Evolutionary conservation across 2,113 vertebrate species (phyloP), one percentile per base, ranked within the genome.

Genomic region (Leiothrix lutea): DNA sequence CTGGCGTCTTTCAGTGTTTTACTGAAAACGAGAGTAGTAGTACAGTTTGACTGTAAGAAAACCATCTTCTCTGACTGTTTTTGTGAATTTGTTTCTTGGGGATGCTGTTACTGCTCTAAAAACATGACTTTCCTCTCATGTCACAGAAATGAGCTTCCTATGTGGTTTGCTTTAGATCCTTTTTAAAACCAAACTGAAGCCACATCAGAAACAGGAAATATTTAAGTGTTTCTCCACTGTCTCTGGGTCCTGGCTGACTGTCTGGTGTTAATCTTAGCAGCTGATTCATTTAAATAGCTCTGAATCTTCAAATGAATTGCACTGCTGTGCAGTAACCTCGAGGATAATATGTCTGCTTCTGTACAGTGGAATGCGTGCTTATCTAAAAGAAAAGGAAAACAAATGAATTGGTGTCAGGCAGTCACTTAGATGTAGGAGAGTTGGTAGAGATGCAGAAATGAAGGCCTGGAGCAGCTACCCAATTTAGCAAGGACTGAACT

Each of bases 191-290:
- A 86, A 31, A 65, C 61, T 74, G 48, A 79, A 95, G 79, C 94
- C 95, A 92, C 92, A 96, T 92, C 90, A 94, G 85, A 94, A 88
- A 64, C 51, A 50, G 79, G 82, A 92, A 93, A 78, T 88, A 83
- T 60, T 86, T 73, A 56, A 70, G n/a, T 4, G 0, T 48, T 75
- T 17, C 70, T 95, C 44, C 38, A 44, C 86, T 94, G 70, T 93
- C 93, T 94, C 79, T 74, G 79, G 11, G 44, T 80, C 60, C 48
- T 89, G 67, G 72, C 69, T 77, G 81, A 19, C 60, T 90, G 71
- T 77, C 84, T 94, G 86, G 79, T 65, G 79, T 94, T 96, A 83
- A 95, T 95, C 93, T 95, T 78, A 86, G 88, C 48, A 57, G 36
- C 62, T 83, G 81, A 90, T 93, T 94, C 56, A 88, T n/a, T 90